Conservation (phyloP, 2,888 invertebrate species). For the Euzophera pinguis region DNA sequence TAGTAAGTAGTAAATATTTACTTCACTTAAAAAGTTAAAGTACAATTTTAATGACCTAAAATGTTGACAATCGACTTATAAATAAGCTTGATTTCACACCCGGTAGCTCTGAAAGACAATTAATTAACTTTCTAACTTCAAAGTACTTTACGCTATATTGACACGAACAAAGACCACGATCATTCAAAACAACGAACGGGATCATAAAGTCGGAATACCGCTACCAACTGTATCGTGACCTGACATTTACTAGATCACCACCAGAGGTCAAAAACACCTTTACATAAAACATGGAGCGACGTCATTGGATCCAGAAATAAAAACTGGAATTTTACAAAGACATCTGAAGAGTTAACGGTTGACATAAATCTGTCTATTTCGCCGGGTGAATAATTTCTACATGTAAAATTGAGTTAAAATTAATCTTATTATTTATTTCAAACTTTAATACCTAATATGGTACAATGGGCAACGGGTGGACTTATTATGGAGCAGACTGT, state of each 20-base stretch:
- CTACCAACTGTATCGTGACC: slow-evolving; percentile 25
- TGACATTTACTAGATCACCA: slow-evolving; percentile 13
- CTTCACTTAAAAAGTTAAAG: no score
- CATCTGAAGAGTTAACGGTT: neutral
- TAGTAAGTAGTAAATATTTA: no score
- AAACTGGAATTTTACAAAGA: neutral
- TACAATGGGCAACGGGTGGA: no score
- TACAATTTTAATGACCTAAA: neutral
- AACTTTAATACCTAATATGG: no score
- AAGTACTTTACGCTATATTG: slow-evolving; percentile 1
- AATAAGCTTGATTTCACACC: neutral
- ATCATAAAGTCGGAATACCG: slow-evolving; percentile 16
- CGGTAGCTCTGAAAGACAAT: neutral
- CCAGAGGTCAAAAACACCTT: slow-evolving; percentile 15
- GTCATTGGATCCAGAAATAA: neutral
- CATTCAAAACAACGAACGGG: neutral
- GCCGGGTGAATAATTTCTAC: neutral
- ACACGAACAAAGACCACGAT: slow-evolving; percentile 1
- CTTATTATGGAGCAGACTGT: no score
- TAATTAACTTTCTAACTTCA: neutral
- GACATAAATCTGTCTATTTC: neutral
- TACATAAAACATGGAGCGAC: neutral
- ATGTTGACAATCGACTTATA: neutral
- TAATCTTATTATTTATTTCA: no score
- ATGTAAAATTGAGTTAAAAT: neutral